Evolutionary conservation across 2,888 invertebrate genomes (phyloP), one percentile per base, ranked within the genome.

Genomic region (Brachynemurus nebulosus): DNA sequence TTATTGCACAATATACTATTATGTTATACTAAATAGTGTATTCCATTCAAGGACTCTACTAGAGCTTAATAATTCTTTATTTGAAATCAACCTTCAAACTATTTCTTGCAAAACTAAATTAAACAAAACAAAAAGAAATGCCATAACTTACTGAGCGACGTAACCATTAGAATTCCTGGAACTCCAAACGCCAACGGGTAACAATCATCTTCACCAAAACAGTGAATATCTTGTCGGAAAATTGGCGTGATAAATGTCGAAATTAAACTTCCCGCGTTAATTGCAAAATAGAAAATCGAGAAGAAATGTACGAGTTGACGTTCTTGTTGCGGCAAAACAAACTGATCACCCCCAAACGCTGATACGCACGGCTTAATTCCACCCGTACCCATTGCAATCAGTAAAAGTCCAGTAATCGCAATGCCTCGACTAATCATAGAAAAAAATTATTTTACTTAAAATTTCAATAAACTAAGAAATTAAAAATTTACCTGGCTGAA

Each of bases 291-390:
- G 56, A 81, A 82, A 12, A 78, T 59, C 1, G 78, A 78, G 57
- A 82, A 82, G 56, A 78, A 82, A 36, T 69, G 65, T 3, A 68
- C 64, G 45, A 78, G 62, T 52, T 72, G 66, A 48, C 60, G 58
- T 36, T 68, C 67, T 60, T 78, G 72, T 42, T 69, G 63, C 5
- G 70, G 70, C 21, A 70, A 45, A 38, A 63, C 59, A 53, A 79
- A 78, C 59, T 80, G 81, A 57, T 80, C 74, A 7, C 79, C 81
- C 6, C 80, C 81, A 56, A 82, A 72, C 1, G 81, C 74, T 9
- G 77, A 69, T 33, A 82, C 76, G 57, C 80, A 80, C 1, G 81
- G 79, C 49, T 81, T 76, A 49, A 82, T 77, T 5, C 79, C 78
- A 27, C 80, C 80, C 42, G 79, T 80, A 2, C 80, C 79, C 45